These are phyloP conservation scores for Montipora capitata DNA, from an alignment of 92 coral and sea anemone genomes.

Conservation along the genomic window DNA sequence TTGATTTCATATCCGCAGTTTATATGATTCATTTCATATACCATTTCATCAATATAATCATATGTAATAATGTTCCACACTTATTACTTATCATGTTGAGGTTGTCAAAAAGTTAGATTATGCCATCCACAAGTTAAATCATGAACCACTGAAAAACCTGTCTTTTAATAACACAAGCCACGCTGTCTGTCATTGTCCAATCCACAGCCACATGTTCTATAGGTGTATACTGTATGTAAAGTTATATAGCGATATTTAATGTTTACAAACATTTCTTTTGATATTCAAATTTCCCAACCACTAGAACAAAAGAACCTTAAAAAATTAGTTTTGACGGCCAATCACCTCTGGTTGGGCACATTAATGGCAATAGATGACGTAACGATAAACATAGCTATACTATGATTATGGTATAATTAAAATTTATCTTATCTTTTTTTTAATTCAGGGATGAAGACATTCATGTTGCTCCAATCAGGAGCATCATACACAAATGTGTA, in stretches of 20 bases:
- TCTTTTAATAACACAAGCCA: constrained; percentile 22
- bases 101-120: too few species aligned
- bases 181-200: constrained; percentile 5
- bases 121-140: constrained; percentile 16
- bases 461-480: constrained; percentile 20
- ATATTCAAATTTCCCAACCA: too few species aligned
- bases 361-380: constrained; percentile 7
- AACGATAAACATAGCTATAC: constrained; percentile 8
- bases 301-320: neutral
- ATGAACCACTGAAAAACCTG: constrained; percentile 11
- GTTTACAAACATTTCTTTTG: constrained; percentile 22
- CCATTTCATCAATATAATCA: neutral
- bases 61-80: constrained; percentile 17
- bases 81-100: constrained; percentile 23
- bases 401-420: constrained; percentile 15
- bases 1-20: too few species aligned
- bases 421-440: neutral
- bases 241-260: constrained; percentile 14
- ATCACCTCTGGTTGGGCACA: constrained; percentile 6
- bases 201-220: constrained; percentile 21
- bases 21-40: too few species aligned
- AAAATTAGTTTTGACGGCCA: too few species aligned
- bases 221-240: constrained; percentile 12
- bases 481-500: constrained; percentile 21
- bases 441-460: constrained; percentile 18